Conservation (phyloP, 2,113 vertebrate species). For the Xiphophorus hellerii region DNA sequence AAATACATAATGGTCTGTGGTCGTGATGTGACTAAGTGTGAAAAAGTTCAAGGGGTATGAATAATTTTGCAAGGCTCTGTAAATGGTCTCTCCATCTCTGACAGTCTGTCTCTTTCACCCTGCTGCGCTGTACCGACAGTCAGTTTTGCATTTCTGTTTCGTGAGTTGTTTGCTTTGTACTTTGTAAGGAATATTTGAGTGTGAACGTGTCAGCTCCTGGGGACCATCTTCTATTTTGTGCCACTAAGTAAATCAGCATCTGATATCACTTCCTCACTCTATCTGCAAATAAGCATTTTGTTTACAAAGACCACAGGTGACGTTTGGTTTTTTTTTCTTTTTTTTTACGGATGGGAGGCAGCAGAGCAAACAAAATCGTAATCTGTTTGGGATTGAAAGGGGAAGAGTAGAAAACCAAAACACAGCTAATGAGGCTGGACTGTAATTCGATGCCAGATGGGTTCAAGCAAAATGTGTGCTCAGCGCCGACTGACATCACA, state of each 20-base stretch:
- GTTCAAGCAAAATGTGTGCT: no score
- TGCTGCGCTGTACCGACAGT: not conserved
- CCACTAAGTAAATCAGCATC: not conserved
- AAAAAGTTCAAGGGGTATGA: not conserved
- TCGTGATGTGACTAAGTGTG: not conserved
- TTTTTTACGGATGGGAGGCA: not conserved
- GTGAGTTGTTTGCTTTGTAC: not conserved
- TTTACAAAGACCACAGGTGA: slow-evolving; percentile 2
- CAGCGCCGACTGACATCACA: not conserved
- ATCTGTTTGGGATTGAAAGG: not conserved
- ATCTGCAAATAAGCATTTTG: slow-evolving; percentile 8
- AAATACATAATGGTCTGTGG: not conserved
- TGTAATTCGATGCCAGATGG: not conserved
- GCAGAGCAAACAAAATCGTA: not conserved
- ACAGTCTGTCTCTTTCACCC: not conserved
- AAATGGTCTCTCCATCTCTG: not conserved
- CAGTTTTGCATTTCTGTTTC: not conserved
- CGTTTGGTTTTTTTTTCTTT: not conserved
- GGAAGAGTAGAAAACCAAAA: not conserved
- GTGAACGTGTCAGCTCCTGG: not conserved
- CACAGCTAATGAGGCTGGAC: not conserved
- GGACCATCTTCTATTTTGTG: slow-evolving; percentile 12
- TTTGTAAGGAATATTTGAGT: not conserved
- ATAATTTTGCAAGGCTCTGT: not conserved
- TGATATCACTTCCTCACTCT: not conserved